A percentile compares a stretch with the other conserved stretches of the same genome.
Evolutionary conservation across 2,797 vertebrate genomes (phyloP).

Genomic region (Myotis myotis): DNA sequence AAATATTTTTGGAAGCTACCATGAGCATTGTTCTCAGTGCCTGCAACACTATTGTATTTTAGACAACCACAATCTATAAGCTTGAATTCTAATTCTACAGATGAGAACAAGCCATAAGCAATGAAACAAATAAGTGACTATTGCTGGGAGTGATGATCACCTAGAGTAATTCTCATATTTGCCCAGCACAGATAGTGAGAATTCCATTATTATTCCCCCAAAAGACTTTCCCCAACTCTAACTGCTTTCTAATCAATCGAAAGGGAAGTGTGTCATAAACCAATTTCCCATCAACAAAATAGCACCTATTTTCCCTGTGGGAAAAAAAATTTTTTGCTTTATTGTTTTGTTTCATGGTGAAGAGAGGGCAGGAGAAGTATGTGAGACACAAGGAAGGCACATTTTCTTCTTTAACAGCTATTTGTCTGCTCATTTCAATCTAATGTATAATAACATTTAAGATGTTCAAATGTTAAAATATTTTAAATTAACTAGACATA

Average conservation of each 20-base stretch:
- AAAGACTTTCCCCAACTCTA: background rate
- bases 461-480: background rate
- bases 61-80: background rate
- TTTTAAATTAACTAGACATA: background rate
- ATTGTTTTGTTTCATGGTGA: background rate
- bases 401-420: background rate
- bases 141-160: background rate
- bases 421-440: background rate
- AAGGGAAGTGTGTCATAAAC: background rate
- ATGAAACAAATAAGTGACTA: background rate
- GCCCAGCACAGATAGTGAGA: background rate
- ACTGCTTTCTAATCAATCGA: background rate
- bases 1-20: background rate
- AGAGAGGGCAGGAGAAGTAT: background rate
- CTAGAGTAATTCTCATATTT: background rate
- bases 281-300: background rate
- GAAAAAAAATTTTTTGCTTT: background rate
- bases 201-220: background rate
- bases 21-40: background rate
- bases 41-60: background rate
- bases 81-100: background rate
- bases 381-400: background rate
- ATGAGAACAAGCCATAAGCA: background rate
- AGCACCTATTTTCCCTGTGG: background rate
- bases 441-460: background rate